Evolutionary conservation across 2,888 invertebrate genomes (phyloP), one percentile per base, ranked within the genome.

Genomic region (Xanthorhoe spadicearia): DNA sequence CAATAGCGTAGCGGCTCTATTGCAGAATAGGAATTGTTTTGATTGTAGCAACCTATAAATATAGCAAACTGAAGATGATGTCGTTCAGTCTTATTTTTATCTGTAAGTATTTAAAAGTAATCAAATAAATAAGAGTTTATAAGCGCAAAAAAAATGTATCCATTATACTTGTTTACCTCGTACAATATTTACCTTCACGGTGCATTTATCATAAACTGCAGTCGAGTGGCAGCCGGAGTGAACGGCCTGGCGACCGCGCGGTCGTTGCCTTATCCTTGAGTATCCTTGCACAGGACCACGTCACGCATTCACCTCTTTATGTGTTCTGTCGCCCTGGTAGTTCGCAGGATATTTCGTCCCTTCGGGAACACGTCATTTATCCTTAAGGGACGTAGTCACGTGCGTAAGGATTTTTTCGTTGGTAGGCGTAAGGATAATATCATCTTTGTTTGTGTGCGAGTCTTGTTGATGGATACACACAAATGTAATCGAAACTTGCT

Each of bases 291-390:
- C 88, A 91, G 91, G 91, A 90, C 92, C 81, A 86, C 80, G 82
- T 82, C 78, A 83, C 77, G 77, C 73, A 57, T 68, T 66, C 70
- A 83, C 81, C 85, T 88, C 88, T 82, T 81, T 68, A 76, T 74
- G 71, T 78, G 77, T 82, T 87, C 88, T 93, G 91, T 77, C 77
- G 77, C 83, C 93, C 89, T 93, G 83, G 93, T 93, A 90, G 67
- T 78, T 82, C 81, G 89, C 93, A 93, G 93, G 93, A 93, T 93
- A 93, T 91, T 93, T 93, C 84, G 93, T 93, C 93, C 93, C 93
- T 93, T 93, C 92, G 93, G 93, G 93, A 93, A 88, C 86, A 83
- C 77, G 81, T 79, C 77, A 75, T 75, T 71, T 75, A 82, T 87
- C 85, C 87, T 85, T 86, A 87, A 88, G 87, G 89, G 89, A 83